Percentiles rank a stretch among this genome's conserved stretches.
These are phyloP conservation scores for Tringa solitaria DNA, from an alignment of 2,113 vertebrate species.

Conservation along the genomic window DNA sequence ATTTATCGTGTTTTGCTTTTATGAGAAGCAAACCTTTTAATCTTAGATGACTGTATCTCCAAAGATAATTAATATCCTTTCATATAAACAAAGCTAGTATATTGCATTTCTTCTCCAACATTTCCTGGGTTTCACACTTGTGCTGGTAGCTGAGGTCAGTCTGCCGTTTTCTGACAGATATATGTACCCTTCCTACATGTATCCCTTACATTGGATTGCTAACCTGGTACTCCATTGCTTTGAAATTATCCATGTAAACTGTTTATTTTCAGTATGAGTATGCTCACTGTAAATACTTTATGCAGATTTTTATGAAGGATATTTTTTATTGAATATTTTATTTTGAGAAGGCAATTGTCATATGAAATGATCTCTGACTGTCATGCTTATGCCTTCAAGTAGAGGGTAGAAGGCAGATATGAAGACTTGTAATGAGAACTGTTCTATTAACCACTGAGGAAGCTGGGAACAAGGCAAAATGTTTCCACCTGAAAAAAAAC, in stretches of 20 bases:
- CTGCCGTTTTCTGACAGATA: neutral
- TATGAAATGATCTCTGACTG: neutral
- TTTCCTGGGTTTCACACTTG: neutral
- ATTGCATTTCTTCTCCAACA: neutral
- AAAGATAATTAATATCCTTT: neutral
- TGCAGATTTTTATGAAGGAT: neutral
- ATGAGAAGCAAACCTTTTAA: neutral
- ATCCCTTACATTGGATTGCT: rapidly evolving
- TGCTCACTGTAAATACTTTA: neutral
- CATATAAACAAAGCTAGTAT: neutral
- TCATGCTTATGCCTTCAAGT: neutral
- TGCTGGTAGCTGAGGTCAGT: neutral
- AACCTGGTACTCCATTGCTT: neutral
- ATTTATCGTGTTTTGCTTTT: neutral
- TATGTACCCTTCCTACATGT: neutral
- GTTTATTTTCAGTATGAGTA: neutral
- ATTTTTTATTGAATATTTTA: neutral
- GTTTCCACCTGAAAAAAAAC: neutral
- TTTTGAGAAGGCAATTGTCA: neutral
- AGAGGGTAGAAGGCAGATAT: neutral
- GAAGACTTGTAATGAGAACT: neutral
- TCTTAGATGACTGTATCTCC: neutral
- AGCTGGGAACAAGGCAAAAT: neutral
- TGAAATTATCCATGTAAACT: neutral
- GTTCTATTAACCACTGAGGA: neutral